Evolutionary conservation across 2,888 invertebrate genomes (phyloP).

Genomic region (Masnerella sp.): DNA sequence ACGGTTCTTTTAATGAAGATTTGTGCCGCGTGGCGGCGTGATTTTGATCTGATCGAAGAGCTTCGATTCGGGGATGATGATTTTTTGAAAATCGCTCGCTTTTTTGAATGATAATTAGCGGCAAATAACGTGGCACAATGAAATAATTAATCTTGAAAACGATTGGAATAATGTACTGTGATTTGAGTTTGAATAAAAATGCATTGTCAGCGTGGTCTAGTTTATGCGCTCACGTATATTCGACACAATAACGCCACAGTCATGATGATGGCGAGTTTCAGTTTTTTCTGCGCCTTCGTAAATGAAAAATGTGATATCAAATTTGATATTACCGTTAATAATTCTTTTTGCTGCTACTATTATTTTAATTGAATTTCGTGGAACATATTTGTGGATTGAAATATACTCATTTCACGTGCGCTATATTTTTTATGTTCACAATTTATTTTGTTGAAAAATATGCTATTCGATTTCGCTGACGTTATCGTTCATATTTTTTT

Average conservation of each 20-base stretch:
- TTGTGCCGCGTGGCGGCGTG: neutral
- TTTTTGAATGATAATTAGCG: neutral
- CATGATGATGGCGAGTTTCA: constrained; percentile 42
- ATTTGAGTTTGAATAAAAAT: constrained; percentile 45
- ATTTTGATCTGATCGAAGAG: neutral
- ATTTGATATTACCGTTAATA: constrained; percentile 27
- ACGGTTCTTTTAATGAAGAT: constrained; percentile 14
- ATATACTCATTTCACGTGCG: too few species aligned
- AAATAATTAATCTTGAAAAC: constrained; percentile 41
- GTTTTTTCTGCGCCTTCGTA: constrained; percentile 33
- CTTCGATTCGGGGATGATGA: too few species aligned
- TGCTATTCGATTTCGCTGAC: too few species aligned
- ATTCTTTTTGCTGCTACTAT: constrained; percentile 17
- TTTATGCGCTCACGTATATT: constrained; percentile 46
- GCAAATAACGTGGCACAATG: neutral
- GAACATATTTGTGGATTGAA: too few species aligned
- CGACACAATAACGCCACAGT: constrained; percentile 43
- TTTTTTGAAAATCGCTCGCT: neutral
- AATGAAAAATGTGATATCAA: constrained; percentile 29
- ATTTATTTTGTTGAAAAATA: too few species aligned
- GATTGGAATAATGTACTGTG: constrained; percentile 23
- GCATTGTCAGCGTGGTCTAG: constrained; percentile 48
- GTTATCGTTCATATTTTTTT: too few species aligned
- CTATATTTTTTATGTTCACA: too few species aligned
- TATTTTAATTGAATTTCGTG: constrained; percentile 34